Evolutionary conservation across 2,888 invertebrate species (phyloP), one percentile per base, ranked within the genome.

Genomic region (Acrocyrtus sp.): DNA sequence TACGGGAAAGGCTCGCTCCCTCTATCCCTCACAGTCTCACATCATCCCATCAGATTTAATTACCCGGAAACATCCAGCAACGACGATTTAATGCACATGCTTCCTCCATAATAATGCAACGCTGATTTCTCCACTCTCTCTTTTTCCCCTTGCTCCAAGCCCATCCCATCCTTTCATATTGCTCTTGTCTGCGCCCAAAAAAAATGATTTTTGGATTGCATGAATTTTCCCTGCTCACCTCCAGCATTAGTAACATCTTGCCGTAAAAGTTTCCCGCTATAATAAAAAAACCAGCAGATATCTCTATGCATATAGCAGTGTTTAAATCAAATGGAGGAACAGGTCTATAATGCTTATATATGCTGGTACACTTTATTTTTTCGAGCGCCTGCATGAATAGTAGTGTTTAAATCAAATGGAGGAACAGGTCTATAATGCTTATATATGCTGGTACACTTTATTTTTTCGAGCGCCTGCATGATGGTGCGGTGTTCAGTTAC

Each of bases 1-100:
- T n/a, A n/a, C n/a, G n/a, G n/a, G n/a, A n/a, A n/a, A n/a, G n/a
- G n/a, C n/a, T n/a, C n/a, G n/a, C n/a, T n/a, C n/a, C n/a, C n/a
- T n/a, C n/a, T n/a, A n/a, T n/a, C n/a, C n/a, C 65, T 53, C 65
- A 53, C 65, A 54, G 47, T 61, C 66, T 57, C 48, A 61, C 72
- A 60, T 58, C 57, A 58, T 66, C 65, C 65, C 58, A 58, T 72
- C 58, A 60, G 65, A 66, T 72, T 72, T 72, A 72, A 72, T 72
- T 72, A 72, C 60, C 72, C 65, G 72, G 72, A 72, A 72, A 72
- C 60, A 65, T 53, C 51, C 47, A 72, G 67, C 58, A 58, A 67
- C 45, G 67, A 58, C 67, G 67, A 67, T 67, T 67, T 67, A 67
- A 67, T 67, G 67, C 67, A 67, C 67, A 67, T 67, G 67, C 67